A percentile compares a stretch with the other conserved stretches of the same genome.
These are phyloP conservation scores for Acrocera orbiculus DNA, from an alignment of 2,888 invertebrate species.

Conservation along the genomic window DNA sequence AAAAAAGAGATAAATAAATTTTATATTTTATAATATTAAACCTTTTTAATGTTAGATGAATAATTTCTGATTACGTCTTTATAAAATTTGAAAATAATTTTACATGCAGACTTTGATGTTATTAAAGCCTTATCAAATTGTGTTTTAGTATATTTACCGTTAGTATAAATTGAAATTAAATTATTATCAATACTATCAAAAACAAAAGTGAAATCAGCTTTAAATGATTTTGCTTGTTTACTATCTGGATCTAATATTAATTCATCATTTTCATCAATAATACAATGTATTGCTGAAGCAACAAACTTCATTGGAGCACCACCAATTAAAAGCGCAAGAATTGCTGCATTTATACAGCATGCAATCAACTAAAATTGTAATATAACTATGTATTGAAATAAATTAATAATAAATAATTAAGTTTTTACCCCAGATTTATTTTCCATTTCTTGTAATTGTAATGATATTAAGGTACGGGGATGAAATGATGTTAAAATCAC, in stretches of 20 bases:
- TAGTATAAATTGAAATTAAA: conserved; percentile 46
- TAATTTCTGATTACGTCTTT: conserved; percentile 27
- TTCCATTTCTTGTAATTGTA: conserved; percentile 76
- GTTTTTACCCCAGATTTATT: conserved; percentile 56
- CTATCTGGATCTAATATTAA: conserved; percentile 45
- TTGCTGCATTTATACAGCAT: conserved; percentile 65
- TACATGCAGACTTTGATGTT: conserved; percentile 46
- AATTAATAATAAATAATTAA: background rate
- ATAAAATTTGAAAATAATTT: conserved; percentile 55
- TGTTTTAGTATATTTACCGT: conserved; percentile 46
- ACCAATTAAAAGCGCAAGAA: conserved; percentile 65
- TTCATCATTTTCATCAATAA: conserved; percentile 41
- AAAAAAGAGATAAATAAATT: too few species aligned
- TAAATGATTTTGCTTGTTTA: conserved; percentile 35
- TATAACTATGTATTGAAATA: background rate
- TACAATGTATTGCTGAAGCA: conserved; percentile 62
- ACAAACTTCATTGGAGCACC: conserved; percentile 69
- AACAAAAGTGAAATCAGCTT: conserved; percentile 51
- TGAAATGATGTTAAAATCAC: conserved; percentile 51
- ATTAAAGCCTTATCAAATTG: conserved; percentile 49
- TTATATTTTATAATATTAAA: too few species aligned
- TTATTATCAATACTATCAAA: conserved; percentile 48
- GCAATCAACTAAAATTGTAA: conserved; percentile 41
- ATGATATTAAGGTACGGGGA: conserved; percentile 60
- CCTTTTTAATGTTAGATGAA: too few species aligned